A percentile compares a stretch with the other conserved stretches of the same genome.
Evolutionary conservation across 37 sponge, comb jelly and placozoan species (phyloP).

Genomic region (Mnemiopsis leidyi): DNA sequence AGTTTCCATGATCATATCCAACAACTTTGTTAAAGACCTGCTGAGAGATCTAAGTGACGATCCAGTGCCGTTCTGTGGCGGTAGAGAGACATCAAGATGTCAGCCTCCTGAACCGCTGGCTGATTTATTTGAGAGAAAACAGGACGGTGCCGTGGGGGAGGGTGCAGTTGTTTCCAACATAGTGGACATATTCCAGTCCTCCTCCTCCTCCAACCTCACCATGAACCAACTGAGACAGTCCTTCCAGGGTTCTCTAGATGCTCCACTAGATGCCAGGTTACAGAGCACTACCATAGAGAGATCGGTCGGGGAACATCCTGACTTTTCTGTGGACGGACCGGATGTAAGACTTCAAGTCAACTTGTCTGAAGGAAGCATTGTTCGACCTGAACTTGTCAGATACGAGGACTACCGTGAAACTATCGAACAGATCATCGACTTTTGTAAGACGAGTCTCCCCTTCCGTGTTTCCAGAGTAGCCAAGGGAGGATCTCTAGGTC

Average conservation of each 20-base stretch:
- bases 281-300: constrained; percentile 1
- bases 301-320: constrained; percentile 1
- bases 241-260: constrained; percentile 39
- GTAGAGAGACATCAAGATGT: constrained; percentile 38
- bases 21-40: constrained; percentile 37
- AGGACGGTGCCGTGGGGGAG: neutral
- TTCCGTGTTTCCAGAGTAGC: constrained; percentile 21
- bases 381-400: constrained; percentile 14
- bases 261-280: constrained; percentile 29
- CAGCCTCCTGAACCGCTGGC: constrained; percentile 44
- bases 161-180: neutral
- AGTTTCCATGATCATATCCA: constrained; percentile 35
- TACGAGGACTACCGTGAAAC: neutral
- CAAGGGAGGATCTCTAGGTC: constrained; percentile 21
- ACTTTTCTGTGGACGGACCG: constrained; percentile 37
- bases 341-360: constrained; percentile 25
- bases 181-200: constrained; percentile 26
- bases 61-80: constrained; percentile 36
- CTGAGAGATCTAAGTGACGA: constrained; percentile 30
- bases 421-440: neutral
- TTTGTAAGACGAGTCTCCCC: neutral
- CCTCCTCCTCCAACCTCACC: neutral
- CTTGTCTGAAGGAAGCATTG: neutral
- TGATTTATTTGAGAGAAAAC: neutral
- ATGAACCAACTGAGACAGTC: constrained; percentile 38